phyloP scores from a whole-genome alignment of 2,113 vertebrate genomes.

The Passer montanus region DNA sequence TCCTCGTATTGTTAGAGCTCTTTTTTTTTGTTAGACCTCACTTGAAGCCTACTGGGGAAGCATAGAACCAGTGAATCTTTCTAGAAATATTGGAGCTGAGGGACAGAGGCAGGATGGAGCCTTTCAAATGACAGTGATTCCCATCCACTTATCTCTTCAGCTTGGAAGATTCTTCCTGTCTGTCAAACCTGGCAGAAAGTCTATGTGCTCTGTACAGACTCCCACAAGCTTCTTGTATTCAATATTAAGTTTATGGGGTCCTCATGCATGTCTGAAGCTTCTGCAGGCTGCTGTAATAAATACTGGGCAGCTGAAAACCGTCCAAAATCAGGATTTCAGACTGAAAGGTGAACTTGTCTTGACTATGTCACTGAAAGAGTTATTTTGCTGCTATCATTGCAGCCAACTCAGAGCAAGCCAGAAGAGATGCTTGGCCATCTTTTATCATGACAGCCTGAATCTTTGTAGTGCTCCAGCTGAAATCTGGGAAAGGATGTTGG shows the following conservation, averaged over 20 bases:
- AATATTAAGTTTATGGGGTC: neutral
- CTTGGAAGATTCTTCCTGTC: neutral
- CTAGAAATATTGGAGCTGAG: neutral
- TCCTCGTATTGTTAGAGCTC: neutral
- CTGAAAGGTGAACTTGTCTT: neutral
- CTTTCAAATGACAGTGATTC: neutral
- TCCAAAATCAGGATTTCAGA: neutral
- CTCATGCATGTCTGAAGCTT: neutral
- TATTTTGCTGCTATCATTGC: neutral
- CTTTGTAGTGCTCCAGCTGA: neutral
- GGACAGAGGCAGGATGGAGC: neutral
- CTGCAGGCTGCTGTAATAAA: neutral
- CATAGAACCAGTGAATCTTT: neutral
- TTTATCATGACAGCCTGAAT: neutral
- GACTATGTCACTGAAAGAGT: neutral
- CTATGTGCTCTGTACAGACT: neutral
- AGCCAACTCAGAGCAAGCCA: neutral
- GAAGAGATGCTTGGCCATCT: neutral
- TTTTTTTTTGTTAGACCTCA: neutral
- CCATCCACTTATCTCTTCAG: neutral
- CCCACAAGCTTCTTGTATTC: neutral
- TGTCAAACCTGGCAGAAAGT: neutral
- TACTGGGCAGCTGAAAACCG: neutral
- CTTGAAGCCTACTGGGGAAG: neutral
- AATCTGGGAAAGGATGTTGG: constrained; percentile 10